Evolutionary conservation across 2,113 vertebrate genomes (phyloP), one percentile per base, ranked within the genome.

Genomic region (Zosterops pallidus): DNA sequence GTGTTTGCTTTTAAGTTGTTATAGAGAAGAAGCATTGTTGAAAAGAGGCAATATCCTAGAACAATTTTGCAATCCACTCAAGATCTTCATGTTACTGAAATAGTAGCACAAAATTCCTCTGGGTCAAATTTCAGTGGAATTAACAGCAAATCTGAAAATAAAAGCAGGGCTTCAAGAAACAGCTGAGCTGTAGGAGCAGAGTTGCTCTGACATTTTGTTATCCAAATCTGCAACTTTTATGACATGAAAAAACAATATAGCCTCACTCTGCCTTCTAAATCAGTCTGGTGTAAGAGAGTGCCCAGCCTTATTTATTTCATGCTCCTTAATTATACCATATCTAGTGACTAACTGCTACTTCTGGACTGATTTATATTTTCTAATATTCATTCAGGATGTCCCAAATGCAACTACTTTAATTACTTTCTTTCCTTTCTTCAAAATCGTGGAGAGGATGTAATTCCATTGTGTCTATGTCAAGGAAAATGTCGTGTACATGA

Each of bases 1-100:
- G 90, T 67, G 44, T 78, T 93, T 93, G n/a, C 29, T 89, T 95
- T 89, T 65, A 75, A 47, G 39, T 59, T 55, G 53, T 70, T 94
- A 63, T 35, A 86, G 37, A 44, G 68, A 75, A 85, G 22, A 68
- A 64, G 31, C n/a, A 50, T 47, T 87, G 65, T 52, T 67, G 42
- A 91, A 91, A 94, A 69, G 41, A 89, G 70, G 86, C 35, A 78
- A 65, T 65, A 90, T 78, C 72, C 52, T 42, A 59, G 41, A 95
- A 91, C 35, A 84, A 56, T 86, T 93, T 94, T 71, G 62, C 63
- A 92, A 86, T 69, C 56, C 33, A 42, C 55, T 83, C 44, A 56
- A 80, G 44, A 57, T 83, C 39, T 71, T 69, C 78, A 41, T 65
- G 47, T 42, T 55, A 49, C 69, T 64, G 55, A 91, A 93, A 76